Evolutionary conservation across 1,140 invertebrate species (phyloP), one percentile per base, ranked within the genome.

Genomic region (Lethocerus indicus): DNA sequence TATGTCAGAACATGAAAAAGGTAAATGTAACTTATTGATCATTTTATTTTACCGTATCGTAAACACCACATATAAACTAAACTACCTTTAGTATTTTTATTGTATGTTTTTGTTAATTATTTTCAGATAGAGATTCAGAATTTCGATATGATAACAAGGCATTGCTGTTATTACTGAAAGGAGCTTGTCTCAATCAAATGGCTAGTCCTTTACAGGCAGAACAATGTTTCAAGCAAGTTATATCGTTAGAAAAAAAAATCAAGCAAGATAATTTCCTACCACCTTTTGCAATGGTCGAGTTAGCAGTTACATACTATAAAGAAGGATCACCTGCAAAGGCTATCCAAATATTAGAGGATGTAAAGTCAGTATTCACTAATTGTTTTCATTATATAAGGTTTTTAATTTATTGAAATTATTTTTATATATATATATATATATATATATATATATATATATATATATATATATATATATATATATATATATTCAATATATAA

Each of bases 211-310:
- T 79, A 26, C 73, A 83, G 60, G 82, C 88, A 7, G 75, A 90
- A 53, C 74, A 86, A 57, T 84, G 78, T 62, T 74, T 92, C 26
- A 71, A 69, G 54, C 71, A 73, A 53, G 76, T 87, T 18, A 65
- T 79, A 54, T 63, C 64, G 48, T 66, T 84, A 54, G 84, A 88
- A 57, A 85, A 82, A 57, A 72, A 78, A 44, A 74, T 95, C 23
- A 79, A 81, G 51, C 81, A 86, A 52, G 89, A 95, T 63, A 73
- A 72, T 0, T 93, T 88, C 64, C 63, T 96, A 20, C 67, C 87
- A 25, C 90, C 93, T 4, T 94, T 87, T 64, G 76, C 89, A 1
- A 71, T 80, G 21, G 81, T 89, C 20, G 92, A 97, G 66, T 64
- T 92, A 41, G 90, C 83, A 14, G 68, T 90, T 52, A 66, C 92